These are phyloP conservation scores for Penaeus monodon DNA, from an alignment of 2,888 invertebrate genomes.

Conservation along the genomic window DNA sequence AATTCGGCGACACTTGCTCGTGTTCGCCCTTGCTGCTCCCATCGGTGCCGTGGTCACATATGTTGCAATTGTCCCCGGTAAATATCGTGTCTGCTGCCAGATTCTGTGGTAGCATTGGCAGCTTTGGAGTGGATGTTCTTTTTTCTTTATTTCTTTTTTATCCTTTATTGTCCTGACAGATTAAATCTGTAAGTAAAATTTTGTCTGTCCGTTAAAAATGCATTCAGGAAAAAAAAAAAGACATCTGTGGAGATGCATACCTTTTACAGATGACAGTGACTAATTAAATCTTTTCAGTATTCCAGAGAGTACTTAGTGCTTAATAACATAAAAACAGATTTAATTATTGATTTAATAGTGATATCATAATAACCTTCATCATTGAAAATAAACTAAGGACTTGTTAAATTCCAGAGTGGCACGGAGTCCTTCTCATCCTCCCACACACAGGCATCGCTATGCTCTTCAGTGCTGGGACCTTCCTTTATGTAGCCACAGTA, in stretches of 20 bases:
- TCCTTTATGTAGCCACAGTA: conserved; percentile 97
- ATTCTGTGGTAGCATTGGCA: not conserved
- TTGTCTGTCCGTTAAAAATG: no score
- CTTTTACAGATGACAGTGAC: no score
- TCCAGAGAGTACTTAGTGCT: no score
- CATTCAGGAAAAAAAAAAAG: no score
- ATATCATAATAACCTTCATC: no score
- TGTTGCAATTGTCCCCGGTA: conserved; percentile 86
- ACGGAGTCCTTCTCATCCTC: conserved; percentile 89
- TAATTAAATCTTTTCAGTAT: no score
- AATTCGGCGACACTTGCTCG: conserved; percentile 88
- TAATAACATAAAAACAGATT: no score
- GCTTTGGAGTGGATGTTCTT: conserved; percentile 8
- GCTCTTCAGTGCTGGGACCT: conserved; percentile 98
- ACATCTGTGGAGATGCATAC: no score
- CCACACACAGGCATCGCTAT: conserved; percentile 96
- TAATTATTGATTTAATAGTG: no score
- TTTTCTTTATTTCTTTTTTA: no score
- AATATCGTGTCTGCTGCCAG: conserved; percentile 27
- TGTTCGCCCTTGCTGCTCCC: conserved; percentile 95
- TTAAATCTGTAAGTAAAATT: no score
- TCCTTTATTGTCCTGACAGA: no score
- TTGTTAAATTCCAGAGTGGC: conserved; percentile 77
- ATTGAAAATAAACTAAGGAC: not conserved
- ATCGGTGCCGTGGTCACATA: conserved; percentile 89